Evolutionary conservation across 1,140 invertebrate species (phyloP), one percentile per base, ranked within the genome.

Genomic region (Probaryconus sp.): DNA sequence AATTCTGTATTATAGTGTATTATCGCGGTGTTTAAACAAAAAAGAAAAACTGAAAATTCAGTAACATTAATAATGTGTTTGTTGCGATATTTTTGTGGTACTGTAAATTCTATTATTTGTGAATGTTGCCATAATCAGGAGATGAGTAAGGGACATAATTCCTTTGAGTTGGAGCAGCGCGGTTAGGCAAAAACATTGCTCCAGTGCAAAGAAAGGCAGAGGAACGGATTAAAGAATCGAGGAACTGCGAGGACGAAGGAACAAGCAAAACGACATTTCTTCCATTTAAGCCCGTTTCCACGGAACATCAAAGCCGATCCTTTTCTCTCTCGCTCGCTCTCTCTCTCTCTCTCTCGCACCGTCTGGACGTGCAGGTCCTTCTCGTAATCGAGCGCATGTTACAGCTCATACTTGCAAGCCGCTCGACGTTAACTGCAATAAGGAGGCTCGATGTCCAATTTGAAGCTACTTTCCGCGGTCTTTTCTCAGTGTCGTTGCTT

Each of bases 231-330:
- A 69, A 77, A 68, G 75, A 77, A 77, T 72, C 63, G 64, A 60
- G 69, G 69, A 67, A 70, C 53, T 73, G 26, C 47, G 58, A 60
- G 53, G 48, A 63, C 63, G 55, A 24, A 21, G 40, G 45, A 76
- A 75, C 67, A 68, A 76, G 53, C 76, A 73, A 67, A 75, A 78
- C 76, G 64, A 67, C 76, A 50, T 63, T 69, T 61, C 72, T 76
- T 69, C 76, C 76, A 78, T 76, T 78, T 78, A 78, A 78, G 72
- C 55, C 58, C 61, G 76, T 78, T 78, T 76, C 76, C 60, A 65
- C 65, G 76, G 72, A 67, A 76, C 76, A 76, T 78, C 76, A 78
- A 78, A 76, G 76, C 63, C 68, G 63, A 65, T 61, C 5, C 20
- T 13, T 30, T 13, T 47, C 53, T 48, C 26, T 73, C 65, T 70